phyloP scores from a whole-genome alignment of 1,140 invertebrate genomes.

The Holcopasites calliopsidis region DNA sequence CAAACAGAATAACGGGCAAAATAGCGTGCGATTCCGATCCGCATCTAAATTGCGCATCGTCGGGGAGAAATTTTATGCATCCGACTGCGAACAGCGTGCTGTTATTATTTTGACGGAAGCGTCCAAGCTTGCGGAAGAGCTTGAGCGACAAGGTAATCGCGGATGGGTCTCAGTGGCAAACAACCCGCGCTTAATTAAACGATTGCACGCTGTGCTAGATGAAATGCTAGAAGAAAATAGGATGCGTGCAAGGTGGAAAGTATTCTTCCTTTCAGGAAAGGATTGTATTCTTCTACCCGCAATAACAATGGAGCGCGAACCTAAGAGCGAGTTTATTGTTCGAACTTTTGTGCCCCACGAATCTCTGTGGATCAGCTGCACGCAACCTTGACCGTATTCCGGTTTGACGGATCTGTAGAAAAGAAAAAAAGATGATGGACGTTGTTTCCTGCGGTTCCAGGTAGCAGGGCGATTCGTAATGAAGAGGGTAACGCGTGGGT shows the following conservation, averaged over 20 bases:
- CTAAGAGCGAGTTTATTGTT: too few species aligned
- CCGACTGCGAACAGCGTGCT: background rate
- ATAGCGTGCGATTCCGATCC: slow-evolving; percentile 7
- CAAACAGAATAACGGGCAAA: slow-evolving; percentile 18
- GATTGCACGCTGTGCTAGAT: background rate
- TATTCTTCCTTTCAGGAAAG: too few species aligned
- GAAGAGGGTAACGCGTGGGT: background rate
- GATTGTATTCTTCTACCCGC: background rate
- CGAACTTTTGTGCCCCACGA: too few species aligned
- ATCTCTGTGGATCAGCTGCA: background rate
- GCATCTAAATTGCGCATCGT: slow-evolving; percentile 18
- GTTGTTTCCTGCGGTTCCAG: background rate
- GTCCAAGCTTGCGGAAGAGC: background rate
- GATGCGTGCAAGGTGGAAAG: too few species aligned
- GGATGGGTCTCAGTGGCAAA: background rate
- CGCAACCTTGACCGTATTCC: slow-evolving; percentile 31
- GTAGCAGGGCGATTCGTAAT: background rate
- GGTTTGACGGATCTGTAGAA: background rate
- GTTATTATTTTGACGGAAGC: background rate
- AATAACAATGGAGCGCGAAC: background rate
- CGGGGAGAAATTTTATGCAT: slow-evolving; percentile 2
- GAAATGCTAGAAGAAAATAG: too few species aligned
- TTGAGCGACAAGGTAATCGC: background rate
- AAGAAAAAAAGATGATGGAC: background rate
- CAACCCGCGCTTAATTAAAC: background rate